Percentiles rank a stretch among this genome's conserved stretches.
Evolutionary conservation across 2,888 invertebrate genomes (phyloP).

Genomic region (Silvanus unidentatus): DNA sequence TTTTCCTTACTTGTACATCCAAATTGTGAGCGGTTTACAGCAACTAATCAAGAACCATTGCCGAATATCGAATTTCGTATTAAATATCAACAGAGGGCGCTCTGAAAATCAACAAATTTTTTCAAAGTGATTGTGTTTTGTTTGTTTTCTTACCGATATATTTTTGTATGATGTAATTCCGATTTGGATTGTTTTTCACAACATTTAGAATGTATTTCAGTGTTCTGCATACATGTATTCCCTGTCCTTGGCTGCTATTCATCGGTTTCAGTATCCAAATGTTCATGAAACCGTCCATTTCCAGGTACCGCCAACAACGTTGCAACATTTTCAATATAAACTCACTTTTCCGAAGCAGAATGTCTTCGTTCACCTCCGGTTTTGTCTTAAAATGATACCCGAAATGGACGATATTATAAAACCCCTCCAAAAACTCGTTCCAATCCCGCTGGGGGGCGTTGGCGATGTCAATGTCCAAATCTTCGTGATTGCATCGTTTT

Average conservation of each 20-base stretch:
- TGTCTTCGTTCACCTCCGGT: constrained; percentile 29
- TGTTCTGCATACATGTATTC: constrained; percentile 73
- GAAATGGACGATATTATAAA: constrained; percentile 57
- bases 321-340: constrained; percentile 56
- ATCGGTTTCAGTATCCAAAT: constrained; percentile 89
- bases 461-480: too few species aligned
- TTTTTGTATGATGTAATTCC: constrained; percentile 79
- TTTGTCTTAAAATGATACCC: constrained; percentile 49
- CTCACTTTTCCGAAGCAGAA: constrained; percentile 45
- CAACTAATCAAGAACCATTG: constrained; percentile 84
- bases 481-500: constrained; percentile 55
- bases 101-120: constrained; percentile 33
- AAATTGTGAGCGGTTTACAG: constrained; percentile 71
- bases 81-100: constrained; percentile 72
- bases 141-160: constrained; percentile 65
- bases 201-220: constrained; percentile 65
- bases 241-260: constrained; percentile 74
- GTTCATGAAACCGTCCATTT: constrained; percentile 73
- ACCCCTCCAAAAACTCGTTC: constrained; percentile 62
- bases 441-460: constrained; percentile 54
- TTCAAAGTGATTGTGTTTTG: background rate
- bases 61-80: constrained; percentile 86
- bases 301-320: constrained; percentile 56
- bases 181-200: constrained; percentile 51
- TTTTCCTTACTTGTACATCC: constrained; percentile 66